phyloP scores from a whole-genome alignment of 2,888 invertebrate species.

The Gandaritis pyraliata region DNA sequence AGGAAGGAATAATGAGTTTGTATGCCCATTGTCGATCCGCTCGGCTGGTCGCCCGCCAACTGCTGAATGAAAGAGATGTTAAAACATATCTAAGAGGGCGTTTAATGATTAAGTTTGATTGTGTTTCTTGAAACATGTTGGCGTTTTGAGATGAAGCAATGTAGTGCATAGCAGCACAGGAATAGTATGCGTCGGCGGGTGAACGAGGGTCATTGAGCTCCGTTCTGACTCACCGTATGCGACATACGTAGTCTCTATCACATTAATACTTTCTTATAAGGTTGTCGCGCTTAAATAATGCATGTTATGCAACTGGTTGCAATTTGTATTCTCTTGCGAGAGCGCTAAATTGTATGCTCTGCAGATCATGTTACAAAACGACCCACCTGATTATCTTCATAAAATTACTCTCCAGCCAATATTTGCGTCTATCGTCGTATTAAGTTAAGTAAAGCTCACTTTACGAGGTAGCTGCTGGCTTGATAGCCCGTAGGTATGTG shows the following conservation, averaged over 20 bases:
- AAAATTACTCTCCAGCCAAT: conserved; percentile 25
- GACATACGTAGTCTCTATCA: conserved; percentile 76
- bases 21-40: conserved; percentile 33
- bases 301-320: conserved; percentile 81
- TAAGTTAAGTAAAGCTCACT: conserved; percentile 11
- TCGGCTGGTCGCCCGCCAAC: conserved; percentile 40
- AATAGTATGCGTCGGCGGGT: conserved; percentile 73
- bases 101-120: conserved; percentile 48
- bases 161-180: conserved; percentile 66
- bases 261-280: conserved; percentile 82
- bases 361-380: conserved; percentile 45
- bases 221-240: conserved; percentile 72
- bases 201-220: conserved; percentile 74
- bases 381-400: conserved; percentile 28
- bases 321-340: conserved; percentile 70
- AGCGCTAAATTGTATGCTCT: conserved; percentile 54
- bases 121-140: conserved; percentile 49
- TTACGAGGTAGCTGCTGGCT: conserved; percentile 14
- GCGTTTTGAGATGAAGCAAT: conserved; percentile 63
- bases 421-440: conserved; percentile 20
- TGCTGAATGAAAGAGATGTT: conserved; percentile 46
- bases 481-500: conserved; percentile 3
- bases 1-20: conserved; percentile 9
- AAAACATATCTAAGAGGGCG: conserved; percentile 37
- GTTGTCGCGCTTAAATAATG: conserved; percentile 81